Base-by-base conservation (phyloP, 2,797 vertebrate species). In the Neomorphus geoffroyi region DNA sequence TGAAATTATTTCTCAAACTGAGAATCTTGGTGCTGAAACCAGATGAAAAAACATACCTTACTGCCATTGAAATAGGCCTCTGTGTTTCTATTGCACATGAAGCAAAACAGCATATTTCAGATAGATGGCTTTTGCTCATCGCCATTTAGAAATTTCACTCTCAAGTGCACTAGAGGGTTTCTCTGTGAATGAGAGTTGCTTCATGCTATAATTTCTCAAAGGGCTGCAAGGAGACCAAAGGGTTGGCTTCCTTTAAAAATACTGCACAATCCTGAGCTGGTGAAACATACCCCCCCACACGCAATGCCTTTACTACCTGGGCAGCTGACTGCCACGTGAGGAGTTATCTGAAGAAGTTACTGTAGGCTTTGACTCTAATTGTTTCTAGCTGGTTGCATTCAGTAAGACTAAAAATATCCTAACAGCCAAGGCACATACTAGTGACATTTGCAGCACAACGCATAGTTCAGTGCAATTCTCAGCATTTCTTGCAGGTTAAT, bases 131-230 rank as follows among this genome's bases (percentile, higher is more conserved):
- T 78, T 69, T 81, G 84, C 56, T 94, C 74, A 79, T 56, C 27
- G 54, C 66, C 13, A 45, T 87, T 91, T 84, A 9, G 28, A 72
- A 90, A 90, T 90, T 91, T 90, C 87, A 74, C 50, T 94, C 87
- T 78, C 45, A 82, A 87, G 72, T 23, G 16, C 56, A 65, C 57
- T 64, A 45, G 24, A 78, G 11, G 18, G 12, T 71, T 93, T 75
- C 37, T 61, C 22, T 90, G 0, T 37, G 27, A 88, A 18, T 62
- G 37, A 73, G 57, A 53, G 54, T 85, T 86, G 66, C 84, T 80
- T 84, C 83, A 70, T 57, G 33, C 41, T 1, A 2, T 46, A 54
- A 41, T 81, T 78, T 96, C 58, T 93, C 85, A 88, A 71, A 86
- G 37, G 13, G 15, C 6, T 86, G 22, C 51, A 53, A 33, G 62